phyloP scores from a whole-genome alignment of 2,888 invertebrate species.

The Diabrotica balteata region DNA sequence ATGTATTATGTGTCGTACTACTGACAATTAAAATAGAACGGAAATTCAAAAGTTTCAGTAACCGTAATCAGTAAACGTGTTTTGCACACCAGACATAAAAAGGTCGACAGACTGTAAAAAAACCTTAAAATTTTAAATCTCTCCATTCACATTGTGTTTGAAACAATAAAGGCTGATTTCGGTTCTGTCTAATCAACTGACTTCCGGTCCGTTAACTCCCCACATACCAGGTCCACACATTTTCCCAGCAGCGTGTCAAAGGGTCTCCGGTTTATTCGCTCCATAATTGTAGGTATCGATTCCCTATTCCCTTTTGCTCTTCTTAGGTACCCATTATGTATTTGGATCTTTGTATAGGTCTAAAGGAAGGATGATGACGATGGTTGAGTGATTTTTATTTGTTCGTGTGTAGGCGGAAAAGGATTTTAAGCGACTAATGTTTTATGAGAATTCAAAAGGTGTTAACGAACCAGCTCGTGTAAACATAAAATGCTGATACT shows the following conservation, averaged over 20 bases:
- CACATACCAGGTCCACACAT: neutral
- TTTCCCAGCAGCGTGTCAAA: conserved; percentile 1
- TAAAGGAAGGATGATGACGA: neutral
- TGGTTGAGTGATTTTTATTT: conserved; percentile 1
- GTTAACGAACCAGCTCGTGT: no score
- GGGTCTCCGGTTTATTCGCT: neutral
- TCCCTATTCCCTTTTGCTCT: conserved; percentile 3
- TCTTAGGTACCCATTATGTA: neutral
- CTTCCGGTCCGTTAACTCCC: conserved; percentile 3
- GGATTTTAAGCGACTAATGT: no score
- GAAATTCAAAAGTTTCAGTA: no score
- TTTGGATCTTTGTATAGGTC: conserved; percentile 2
- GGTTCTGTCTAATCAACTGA: neutral
- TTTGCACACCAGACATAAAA: no score
- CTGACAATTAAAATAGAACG: no score
- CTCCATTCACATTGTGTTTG: no score
- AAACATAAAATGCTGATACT: no score
- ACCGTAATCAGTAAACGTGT: no score
- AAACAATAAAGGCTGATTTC: neutral
- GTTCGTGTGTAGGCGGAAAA: neutral
- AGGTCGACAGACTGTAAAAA: no score
- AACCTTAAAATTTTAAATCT: no score
- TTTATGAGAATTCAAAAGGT: no score
- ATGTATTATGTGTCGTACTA: no score
- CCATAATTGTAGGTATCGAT: conserved; percentile 7